Base-by-base conservation (phyloP, 2,797 vertebrate species). In the Onychomys torridus region DNA sequence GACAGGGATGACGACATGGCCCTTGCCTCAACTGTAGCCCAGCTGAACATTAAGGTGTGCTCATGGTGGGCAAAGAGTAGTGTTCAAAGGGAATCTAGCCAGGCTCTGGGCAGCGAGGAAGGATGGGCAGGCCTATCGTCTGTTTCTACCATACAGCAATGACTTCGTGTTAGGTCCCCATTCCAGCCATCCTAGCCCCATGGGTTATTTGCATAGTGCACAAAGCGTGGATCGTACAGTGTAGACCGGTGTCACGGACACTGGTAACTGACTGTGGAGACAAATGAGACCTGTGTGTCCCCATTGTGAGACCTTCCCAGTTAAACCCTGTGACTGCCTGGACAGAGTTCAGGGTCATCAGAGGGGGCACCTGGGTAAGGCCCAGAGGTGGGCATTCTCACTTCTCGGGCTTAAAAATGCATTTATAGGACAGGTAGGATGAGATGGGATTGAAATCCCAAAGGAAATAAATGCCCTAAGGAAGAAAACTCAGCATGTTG, bases 401-500 rank as follows among this genome's bases (percentile, higher is more conserved):
- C 19, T 82, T 83, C 84, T 87, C 1, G 1, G 46, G 59, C 29
- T 86, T 93, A 59, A 46, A 88, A 67, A 49, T 81, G 52, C 29
- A 1, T 90, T 95, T 76, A 6, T 16, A 29, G 46, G 63, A 87
- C 83, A 69, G 75, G 43, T 37, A 57, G 46, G 79, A 93, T 86
- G 95, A 91, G 77, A 57, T 75, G 79, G 83, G 76, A 93, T 85
- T 94, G 75, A 95, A 95, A 93, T 90, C 94, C 77, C 73, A 43
- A 16, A 17, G 96, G 91, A 86, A 78, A 67, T 59, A 78, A 71
- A 52, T 23, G n/a, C 77, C 91, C 23, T 0, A 1, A 93, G 95
- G 88, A 96, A 76, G 97, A 85, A 81, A 93, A 89, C 93, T 71
- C 90, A 55, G 90, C 93, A 90, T 88, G 63, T 96, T 97, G 73